Evolutionary conservation across 1,140 invertebrate genomes (phyloP).

Genomic region (Hylaeus anthracinus): DNA sequence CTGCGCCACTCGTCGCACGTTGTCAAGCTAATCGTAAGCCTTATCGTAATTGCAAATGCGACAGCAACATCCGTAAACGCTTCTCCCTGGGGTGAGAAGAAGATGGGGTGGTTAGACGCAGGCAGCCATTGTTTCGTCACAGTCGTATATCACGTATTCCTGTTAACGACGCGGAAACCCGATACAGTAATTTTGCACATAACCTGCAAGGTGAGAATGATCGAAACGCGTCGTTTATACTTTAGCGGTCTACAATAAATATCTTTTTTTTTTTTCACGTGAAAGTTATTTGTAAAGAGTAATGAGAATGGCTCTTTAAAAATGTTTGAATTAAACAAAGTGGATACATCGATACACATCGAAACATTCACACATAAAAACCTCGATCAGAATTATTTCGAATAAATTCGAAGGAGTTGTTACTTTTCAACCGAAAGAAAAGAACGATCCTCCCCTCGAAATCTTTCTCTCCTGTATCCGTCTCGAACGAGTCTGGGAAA

Average conservation of each 20-base stretch:
- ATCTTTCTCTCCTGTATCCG: neutral
- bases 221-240: neutral
- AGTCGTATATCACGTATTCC: constrained; percentile 5
- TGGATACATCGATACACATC: too few species aligned
- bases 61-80: constrained; percentile 33
- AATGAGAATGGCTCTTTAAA: too few species aligned
- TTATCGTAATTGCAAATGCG: constrained; percentile 52
- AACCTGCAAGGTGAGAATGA: neutral
- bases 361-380: too few species aligned
- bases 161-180: neutral
- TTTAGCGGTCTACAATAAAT: too few species aligned
- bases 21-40: constrained; percentile 60
- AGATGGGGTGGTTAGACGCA: neutral
- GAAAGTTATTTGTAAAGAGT: too few species aligned
- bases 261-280: too few species aligned
- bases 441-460: too few species aligned
- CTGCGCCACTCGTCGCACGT: constrained; percentile 54
- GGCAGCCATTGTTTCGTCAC: neutral
- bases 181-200: neutral
- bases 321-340: too few species aligned
- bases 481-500: constrained; percentile 26
- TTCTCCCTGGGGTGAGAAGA: constrained; percentile 26
- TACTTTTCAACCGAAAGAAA: too few species aligned
- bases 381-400: too few species aligned
- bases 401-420: too few species aligned